Percentiles rank a stretch among this genome's conserved stretches.
phyloP scores from a whole-genome alignment of 1,140 invertebrate species.

The Drosophila triauraria region DNA sequence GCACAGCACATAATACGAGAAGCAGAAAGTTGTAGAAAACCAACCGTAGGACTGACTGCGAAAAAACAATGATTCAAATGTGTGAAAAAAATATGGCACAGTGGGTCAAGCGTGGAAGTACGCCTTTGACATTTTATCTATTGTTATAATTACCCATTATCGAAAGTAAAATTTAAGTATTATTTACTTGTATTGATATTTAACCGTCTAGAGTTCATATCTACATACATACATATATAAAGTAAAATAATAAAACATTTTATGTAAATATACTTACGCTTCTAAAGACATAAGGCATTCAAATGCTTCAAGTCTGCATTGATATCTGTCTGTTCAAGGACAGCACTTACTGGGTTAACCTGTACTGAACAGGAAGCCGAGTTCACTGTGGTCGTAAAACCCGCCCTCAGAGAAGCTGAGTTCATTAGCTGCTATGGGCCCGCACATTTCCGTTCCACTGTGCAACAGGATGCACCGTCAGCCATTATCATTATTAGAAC shows the following conservation, averaged over 20 bases:
- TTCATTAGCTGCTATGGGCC: conserved; percentile 36
- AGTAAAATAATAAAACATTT: too few relatives aligned
- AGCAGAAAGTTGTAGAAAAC: conserved; percentile 22
- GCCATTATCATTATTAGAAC: conserved; percentile 77
- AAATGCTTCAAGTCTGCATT: neutral
- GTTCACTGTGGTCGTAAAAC: conserved; percentile 10
- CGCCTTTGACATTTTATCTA: neutral
- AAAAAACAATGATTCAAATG: conserved; percentile 30
- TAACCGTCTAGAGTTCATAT: too few relatives aligned
- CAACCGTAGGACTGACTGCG: conserved; percentile 4
- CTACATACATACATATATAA: too few relatives aligned
- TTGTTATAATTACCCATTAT: too few relatives aligned
- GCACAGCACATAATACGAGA: conserved; percentile 21
- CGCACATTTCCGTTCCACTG: conserved; percentile 51
- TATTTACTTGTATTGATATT: too few relatives aligned
- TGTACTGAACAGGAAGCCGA: neutral
- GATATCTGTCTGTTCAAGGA: neutral
- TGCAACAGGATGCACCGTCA: conserved; percentile 55
- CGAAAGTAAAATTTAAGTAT: too few relatives aligned
- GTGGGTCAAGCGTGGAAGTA: neutral
- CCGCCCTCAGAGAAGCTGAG: conserved; percentile 4
- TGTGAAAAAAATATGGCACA: conserved; percentile 9
- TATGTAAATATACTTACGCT: too few relatives aligned
- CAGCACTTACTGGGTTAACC: neutral
- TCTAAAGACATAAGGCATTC: too few relatives aligned